Conservation (phyloP, 2,888 invertebrate genomes). For the Hypsopygia costalis region DNA sequence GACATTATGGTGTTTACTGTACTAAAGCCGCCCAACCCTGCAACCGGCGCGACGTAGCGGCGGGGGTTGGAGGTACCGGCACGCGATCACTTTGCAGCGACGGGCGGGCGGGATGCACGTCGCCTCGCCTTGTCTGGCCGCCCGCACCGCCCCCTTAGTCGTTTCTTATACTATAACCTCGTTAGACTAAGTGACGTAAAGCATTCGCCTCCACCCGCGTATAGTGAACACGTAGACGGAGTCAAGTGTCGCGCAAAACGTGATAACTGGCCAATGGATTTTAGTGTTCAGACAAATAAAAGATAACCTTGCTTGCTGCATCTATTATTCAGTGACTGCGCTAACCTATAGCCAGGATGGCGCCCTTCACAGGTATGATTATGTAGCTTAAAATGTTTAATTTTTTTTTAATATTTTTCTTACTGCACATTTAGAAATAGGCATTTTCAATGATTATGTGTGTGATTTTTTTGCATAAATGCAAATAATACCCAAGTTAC, state of each 20-base stretch:
- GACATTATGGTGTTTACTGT: constrained; percentile 40
- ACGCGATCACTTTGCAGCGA: constrained; percentile 70
- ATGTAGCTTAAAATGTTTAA: constrained; percentile 11
- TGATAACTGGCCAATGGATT: constrained; percentile 34
- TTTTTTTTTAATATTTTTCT: too few species aligned
- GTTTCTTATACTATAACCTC: constrained; percentile 58
- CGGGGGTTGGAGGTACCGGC: constrained; percentile 45
- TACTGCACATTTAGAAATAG: too few species aligned
- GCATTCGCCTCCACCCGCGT: constrained; percentile 37
- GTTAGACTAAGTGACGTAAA: constrained; percentile 67
- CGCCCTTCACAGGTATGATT: constrained; percentile 68
- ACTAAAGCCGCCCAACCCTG: constrained; percentile 43
- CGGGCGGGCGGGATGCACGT: constrained; percentile 63
- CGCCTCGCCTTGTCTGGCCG: constrained; percentile 25
- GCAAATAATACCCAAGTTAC: too few species aligned
- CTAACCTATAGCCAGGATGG: constrained; percentile 70
- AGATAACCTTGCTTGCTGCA: constrained; percentile 66
- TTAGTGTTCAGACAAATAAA: constrained; percentile 37
- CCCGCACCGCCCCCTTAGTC: constrained; percentile 34
- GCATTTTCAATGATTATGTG: too few species aligned
- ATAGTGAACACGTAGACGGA: constrained; percentile 33
- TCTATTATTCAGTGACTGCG: constrained; percentile 75
- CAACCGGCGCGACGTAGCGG: constrained; percentile 38
- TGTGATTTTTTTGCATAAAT: too few species aligned
- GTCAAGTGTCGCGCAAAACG: constrained; percentile 29